Conservation (phyloP, 2,888 invertebrate species). For the Alloscopus bannaensis region DNA sequence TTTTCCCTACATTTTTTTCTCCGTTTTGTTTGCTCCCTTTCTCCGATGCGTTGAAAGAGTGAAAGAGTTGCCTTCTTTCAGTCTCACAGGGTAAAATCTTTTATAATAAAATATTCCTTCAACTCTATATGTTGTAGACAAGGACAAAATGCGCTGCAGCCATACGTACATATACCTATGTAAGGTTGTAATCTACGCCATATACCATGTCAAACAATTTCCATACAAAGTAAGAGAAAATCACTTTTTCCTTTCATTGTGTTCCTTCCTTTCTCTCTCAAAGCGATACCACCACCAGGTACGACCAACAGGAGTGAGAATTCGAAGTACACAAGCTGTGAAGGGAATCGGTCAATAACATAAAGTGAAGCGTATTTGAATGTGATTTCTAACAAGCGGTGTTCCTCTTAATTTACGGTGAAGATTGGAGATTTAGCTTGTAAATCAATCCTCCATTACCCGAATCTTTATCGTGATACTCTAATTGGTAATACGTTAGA, state of each 20-base stretch:
- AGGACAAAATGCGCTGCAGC: background rate
- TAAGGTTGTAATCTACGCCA: background rate
- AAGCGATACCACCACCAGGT: constrained; percentile 20
- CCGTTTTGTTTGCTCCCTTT: no score
- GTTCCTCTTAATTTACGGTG: no score
- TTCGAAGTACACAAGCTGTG: constrained; percentile 12
- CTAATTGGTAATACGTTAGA: no score
- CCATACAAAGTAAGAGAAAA: constrained; percentile 19
- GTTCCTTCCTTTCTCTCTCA: background rate
- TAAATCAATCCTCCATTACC: no score
- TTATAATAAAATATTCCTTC: background rate
- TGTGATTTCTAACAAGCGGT: no score
- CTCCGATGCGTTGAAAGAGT: no score
- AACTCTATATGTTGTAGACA: background rate
- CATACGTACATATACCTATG: background rate
- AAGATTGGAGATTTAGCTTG: no score
- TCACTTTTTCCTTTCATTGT: constrained; percentile 27
- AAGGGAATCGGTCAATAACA: no score
- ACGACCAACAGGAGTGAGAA: constrained; percentile 3
- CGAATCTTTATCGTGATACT: no score
- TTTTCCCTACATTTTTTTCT: no score
- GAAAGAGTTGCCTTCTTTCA: constrained; percentile 1
- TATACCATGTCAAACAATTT: constrained; percentile 21
- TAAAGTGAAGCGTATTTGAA: no score
- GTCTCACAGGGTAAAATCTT: constrained; percentile 1